These are phyloP conservation scores for Rhagonycha lutea DNA, from an alignment of 2,888 invertebrate genomes.

Conservation along the genomic window DNA sequence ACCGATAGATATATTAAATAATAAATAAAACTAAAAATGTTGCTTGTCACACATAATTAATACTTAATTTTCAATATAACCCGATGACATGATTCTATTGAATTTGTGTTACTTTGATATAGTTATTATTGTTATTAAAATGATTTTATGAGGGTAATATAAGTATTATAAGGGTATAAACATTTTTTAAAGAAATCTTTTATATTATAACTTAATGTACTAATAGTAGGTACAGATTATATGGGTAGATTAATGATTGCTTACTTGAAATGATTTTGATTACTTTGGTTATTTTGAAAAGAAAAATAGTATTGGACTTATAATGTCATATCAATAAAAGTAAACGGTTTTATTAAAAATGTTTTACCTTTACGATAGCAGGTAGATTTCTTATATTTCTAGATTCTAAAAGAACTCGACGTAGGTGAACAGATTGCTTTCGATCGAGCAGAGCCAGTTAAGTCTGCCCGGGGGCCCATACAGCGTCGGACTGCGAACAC, in stretches of 20 bases:
- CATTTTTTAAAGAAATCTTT: conserved; percentile 18
- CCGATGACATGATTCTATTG: background rate
- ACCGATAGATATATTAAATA: background rate
- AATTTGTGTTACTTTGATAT: conserved; percentile 19
- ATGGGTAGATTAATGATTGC: conserved; percentile 27
- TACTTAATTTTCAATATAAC: conserved; percentile 5
- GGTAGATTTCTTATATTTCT: conserved; percentile 30
- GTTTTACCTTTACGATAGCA: conserved; percentile 19
- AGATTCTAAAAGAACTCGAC: conserved; percentile 30
- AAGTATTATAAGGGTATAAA: conserved; percentile 27
- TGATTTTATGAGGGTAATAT: conserved; percentile 29
- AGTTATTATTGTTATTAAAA: conserved; percentile 20
- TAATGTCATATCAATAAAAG: background rate
- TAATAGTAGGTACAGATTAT: conserved; percentile 7
- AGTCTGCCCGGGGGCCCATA: conserved; percentile 30
- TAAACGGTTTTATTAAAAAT: background rate
- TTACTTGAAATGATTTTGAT: background rate
- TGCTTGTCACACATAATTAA: conserved; percentile 2
- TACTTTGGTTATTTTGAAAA: background rate
- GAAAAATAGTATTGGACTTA: conserved; percentile 4
- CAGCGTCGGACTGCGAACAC: conserved; percentile 35
- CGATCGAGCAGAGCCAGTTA: conserved; percentile 31
- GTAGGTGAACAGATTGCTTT: conserved; percentile 32
- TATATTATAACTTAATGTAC: conserved; percentile 22
- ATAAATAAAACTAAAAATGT: background rate